Conservation (phyloP, 2,888 invertebrate genomes). For the Parascotia fuliginaria region DNA sequence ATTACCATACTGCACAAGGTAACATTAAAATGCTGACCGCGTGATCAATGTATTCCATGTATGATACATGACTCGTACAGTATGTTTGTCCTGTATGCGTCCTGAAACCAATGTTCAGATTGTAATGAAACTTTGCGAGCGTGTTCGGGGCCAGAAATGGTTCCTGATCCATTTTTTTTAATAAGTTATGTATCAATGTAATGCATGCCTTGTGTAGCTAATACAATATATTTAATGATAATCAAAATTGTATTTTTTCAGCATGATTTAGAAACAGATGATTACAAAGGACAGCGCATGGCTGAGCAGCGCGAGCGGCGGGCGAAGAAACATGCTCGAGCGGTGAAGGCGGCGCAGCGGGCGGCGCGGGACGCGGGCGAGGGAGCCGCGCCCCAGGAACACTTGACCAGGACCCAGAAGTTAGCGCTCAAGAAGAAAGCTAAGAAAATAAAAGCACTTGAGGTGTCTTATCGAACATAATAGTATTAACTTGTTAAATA, state of each 20-base stretch:
- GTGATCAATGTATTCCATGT: too few species aligned
- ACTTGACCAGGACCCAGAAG: slow-evolving; percentile 83
- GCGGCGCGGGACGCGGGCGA: not conserved
- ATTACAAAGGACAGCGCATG: slow-evolving; percentile 65
- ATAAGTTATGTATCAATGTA: too few species aligned
- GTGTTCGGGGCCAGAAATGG: too few species aligned
- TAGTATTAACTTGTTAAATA: not conserved
- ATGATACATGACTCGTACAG: too few species aligned
- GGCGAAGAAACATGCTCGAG: slow-evolving; percentile 51
- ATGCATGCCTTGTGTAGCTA: too few species aligned
- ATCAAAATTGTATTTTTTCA: slow-evolving; percentile 20
- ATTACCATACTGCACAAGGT: too few species aligned
- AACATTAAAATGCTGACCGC: too few species aligned
- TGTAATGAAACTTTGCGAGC: too few species aligned
- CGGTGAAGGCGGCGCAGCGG: slow-evolving; percentile 10
- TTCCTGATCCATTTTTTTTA: not conserved
- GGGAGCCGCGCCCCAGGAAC: slow-evolving; percentile 24
- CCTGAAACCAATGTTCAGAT: too few species aligned
- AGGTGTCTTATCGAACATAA: slow-evolving; percentile 51
- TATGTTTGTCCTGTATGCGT: too few species aligned
- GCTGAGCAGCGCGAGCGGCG: slow-evolving; percentile 61
- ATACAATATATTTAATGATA: too few species aligned
- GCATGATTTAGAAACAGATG: slow-evolving; percentile 65
- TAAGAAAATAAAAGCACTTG: slow-evolving; percentile 71
- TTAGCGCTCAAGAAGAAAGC: slow-evolving; percentile 77